Evolutionary conservation across 2,888 invertebrate species (phyloP).

Genomic region (Parnassius smintheus): DNA sequence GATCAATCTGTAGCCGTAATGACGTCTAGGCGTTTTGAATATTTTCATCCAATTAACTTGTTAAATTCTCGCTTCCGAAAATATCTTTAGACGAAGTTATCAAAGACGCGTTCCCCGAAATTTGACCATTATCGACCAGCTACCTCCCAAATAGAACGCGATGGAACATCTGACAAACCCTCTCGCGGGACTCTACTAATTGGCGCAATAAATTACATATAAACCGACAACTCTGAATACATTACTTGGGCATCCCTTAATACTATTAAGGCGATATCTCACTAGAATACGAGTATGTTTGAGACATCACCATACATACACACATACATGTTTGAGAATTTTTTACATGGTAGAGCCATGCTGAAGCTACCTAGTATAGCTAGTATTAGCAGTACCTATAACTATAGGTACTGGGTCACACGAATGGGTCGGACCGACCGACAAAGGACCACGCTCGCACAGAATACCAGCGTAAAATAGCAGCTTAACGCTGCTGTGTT

Average conservation of each 20-base stretch:
- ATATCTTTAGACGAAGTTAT: slow-evolving; percentile 54
- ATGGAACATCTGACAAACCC: slow-evolving; percentile 67
- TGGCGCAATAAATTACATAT: slow-evolving; percentile 76
- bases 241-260: slow-evolving; percentile 47
- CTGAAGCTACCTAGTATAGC: too few species aligned
- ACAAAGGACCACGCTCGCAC: too few species aligned
- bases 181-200: slow-evolving; percentile 76
- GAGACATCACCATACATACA: too few species aligned
- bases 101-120: slow-evolving; percentile 67
- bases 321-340: too few species aligned
- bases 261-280: slow-evolving; percentile 51
- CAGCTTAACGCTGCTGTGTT: too few species aligned
- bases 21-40: slow-evolving; percentile 60
- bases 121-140: slow-evolving; percentile 70
- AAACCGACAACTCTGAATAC: slow-evolving; percentile 61
- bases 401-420: too few species aligned
- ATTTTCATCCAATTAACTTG: slow-evolving; percentile 77
- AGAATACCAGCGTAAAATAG: too few species aligned
- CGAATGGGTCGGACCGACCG: too few species aligned
- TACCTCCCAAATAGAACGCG: slow-evolving; percentile 79
- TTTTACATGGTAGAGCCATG: too few species aligned
- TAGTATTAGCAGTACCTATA: too few species aligned
- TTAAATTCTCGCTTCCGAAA: slow-evolving; percentile 78
- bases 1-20: slow-evolving; percentile 66
- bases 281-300: slow-evolving; percentile 2